Evolutionary conservation across 2,888 invertebrate species (phyloP), one percentile per base, ranked within the genome.

Genomic region (Eupithecia vulgata): DNA sequence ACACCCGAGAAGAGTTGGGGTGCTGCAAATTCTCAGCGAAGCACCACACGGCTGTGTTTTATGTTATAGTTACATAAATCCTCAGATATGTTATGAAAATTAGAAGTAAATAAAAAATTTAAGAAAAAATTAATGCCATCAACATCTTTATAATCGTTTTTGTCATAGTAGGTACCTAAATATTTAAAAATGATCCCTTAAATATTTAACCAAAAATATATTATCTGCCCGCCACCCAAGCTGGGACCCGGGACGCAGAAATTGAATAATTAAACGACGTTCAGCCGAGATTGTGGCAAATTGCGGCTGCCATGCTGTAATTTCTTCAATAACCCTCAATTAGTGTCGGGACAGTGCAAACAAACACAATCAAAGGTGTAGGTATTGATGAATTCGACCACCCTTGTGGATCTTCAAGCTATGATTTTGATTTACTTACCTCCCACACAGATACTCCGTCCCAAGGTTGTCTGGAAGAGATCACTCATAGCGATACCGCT

Each of bases 291-390:
- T 88, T 89, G 84, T 83, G 77, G 87, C 81, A 91, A 91, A 92
- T 92, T 92, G 84, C 88, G 80, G 85, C 82, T 81, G 83, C 81
- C 78, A 82, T 83, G 90, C 88, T 87, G 91, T 92, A 92, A 92
- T 85, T 88, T 83, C 83, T 85, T 78, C 86, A 85, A 87, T 87
- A 88, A 82, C 89, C 89, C 73, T 76, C 83, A 80, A 93, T 94
- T 91, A 91, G 85, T 82, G 89, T 84, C 87, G 79, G 77, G 84
- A 85, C 89, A 89, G 89, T 88, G 88, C 91, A 92, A 93, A 93
- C 91, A 73, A 72, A 74, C 77, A 80, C 82, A 87, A 88, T 89
- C 86, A 87, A 84, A 87, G 81, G 74, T 81, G 81, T n/a, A n/a
- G n/a, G n/a, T 84, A 83, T 86, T 88, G 87, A 90, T 85, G 86